These are phyloP conservation scores for Phasia obesa DNA, from an alignment of 2,888 invertebrate genomes.

Conservation along the genomic window DNA sequence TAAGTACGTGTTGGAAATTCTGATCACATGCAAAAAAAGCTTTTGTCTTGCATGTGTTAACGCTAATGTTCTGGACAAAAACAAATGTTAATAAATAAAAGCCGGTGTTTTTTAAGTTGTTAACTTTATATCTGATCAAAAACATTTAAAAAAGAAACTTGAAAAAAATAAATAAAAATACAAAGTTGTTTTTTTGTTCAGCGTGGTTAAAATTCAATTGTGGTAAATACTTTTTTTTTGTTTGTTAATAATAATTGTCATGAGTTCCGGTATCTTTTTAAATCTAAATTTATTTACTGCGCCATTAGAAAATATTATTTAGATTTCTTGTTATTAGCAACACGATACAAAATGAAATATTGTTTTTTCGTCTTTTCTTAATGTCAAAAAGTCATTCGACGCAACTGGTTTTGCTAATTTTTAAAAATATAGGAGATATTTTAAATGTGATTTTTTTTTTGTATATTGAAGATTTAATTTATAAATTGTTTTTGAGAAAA, in stretches of 20 bases:
- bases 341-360: background rate
- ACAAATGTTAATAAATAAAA: constrained; percentile 29
- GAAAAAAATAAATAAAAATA: constrained; percentile 20
- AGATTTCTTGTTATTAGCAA: background rate
- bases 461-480: no score
- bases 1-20: background rate
- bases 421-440: background rate
- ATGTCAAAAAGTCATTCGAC: background rate
- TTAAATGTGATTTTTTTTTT: background rate
- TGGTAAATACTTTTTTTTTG: background rate
- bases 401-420: background rate
- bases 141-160: constrained; percentile 28
- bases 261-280: constrained; percentile 57
- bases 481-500: no score
- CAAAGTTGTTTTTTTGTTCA: background rate
- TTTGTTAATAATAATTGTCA: constrained; percentile 24
- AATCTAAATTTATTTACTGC: constrained; percentile 27
- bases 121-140: constrained; percentile 8
- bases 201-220: constrained; percentile 37
- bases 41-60: constrained; percentile 21
- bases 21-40: constrained; percentile 10
- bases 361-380: background rate
- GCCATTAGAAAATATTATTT: constrained; percentile 31
- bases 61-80: background rate
- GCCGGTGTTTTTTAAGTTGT: constrained; percentile 31